Conservation (phyloP, 2,113 vertebrate genomes). For the Pionites leucogaster region DNA sequence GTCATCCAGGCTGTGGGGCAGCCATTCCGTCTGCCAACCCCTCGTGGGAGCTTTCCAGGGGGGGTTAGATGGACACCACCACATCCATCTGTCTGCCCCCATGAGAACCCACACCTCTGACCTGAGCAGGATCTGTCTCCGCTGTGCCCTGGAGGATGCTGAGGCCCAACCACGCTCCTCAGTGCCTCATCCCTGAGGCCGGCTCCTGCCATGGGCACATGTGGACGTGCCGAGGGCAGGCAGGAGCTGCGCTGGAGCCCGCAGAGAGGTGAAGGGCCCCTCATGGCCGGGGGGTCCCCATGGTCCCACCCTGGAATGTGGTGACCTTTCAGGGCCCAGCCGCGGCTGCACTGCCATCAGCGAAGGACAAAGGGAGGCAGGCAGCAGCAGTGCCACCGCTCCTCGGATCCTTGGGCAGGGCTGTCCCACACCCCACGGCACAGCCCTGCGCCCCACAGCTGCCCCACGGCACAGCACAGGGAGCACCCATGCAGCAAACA, state of each 20-base stretch:
- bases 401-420: rapidly evolving
- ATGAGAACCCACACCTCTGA: background rate
- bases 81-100: background rate
- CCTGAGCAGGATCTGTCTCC: background rate
- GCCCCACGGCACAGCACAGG: background rate
- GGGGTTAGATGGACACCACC: too few relatives aligned
- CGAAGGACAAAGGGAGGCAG: background rate
- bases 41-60: rapidly evolving
- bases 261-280: background rate
- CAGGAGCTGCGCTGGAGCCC: rapidly evolving
- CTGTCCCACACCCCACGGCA: background rate
- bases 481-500: background rate
- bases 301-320: background rate
- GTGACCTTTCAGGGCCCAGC: background rate
- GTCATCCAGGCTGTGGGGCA: background rate
- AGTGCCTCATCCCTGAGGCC: background rate
- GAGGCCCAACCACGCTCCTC: background rate
- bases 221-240: background rate
- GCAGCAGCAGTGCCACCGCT: background rate
- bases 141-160: background rate
- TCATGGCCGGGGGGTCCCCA: background rate
- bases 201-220: background rate
- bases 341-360: rapidly evolving
- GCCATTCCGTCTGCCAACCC: rapidly evolving
- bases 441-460: background rate